phyloP scores from a whole-genome alignment of 2,797 vertebrate genomes.

The Meda fulgida region DNA sequence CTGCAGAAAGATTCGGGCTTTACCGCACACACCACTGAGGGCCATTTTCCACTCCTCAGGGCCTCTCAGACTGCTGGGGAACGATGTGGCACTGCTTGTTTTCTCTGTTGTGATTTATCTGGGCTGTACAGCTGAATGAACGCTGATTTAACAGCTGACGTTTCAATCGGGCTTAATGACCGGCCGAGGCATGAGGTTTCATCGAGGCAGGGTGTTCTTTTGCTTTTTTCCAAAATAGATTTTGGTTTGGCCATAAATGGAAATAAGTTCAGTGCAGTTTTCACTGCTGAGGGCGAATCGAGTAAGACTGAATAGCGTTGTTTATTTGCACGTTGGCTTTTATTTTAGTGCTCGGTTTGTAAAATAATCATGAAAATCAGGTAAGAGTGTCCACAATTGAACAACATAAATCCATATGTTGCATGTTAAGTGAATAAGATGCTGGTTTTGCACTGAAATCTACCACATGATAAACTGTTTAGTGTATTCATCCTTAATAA shows the following conservation, averaged over 20 bases:
- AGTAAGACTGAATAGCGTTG: neutral
- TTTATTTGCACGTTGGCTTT: neutral
- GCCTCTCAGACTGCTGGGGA: constrained; percentile 23
- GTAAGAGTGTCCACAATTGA: neutral
- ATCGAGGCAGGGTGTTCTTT: constrained; percentile 21
- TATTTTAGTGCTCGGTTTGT: neutral
- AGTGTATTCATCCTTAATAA: neutral
- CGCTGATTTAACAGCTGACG: constrained; percentile 54
- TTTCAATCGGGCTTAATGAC: constrained; percentile 56
- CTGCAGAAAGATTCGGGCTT: constrained; percentile 57
- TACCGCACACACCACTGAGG: constrained; percentile 21
- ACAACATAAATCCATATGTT: neutral
- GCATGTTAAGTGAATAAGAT: neutral
- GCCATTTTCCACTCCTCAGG: constrained; percentile 22
- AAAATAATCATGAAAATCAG: neutral
- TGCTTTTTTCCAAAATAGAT: constrained; percentile 35
- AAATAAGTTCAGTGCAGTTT: constrained; percentile 46
- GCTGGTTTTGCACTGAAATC: neutral
- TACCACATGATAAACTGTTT: neutral
- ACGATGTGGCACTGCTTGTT: constrained; percentile 46
- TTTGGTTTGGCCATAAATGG: constrained; percentile 54
- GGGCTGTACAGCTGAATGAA: constrained; percentile 48
- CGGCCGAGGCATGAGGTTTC: constrained; percentile 34
- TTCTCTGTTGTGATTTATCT: constrained; percentile 54
- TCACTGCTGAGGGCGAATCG: neutral